Evolutionary conservation across 2,113 vertebrate genomes (phyloP).

Genomic region (Psammodynastes pulverulentus): DNA sequence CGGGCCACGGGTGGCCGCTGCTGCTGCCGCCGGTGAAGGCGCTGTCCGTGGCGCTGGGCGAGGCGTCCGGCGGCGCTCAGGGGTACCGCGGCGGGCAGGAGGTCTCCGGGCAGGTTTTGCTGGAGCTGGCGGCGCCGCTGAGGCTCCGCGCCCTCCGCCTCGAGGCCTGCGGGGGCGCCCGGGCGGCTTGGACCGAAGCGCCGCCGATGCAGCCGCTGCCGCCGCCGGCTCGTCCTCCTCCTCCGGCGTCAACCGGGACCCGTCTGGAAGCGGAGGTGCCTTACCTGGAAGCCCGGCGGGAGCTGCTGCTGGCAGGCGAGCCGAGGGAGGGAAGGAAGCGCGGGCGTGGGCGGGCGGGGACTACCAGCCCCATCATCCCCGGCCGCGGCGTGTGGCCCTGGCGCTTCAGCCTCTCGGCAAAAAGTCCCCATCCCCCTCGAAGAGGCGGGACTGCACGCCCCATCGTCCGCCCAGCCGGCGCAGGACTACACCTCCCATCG

Average conservation of each 20-base stretch:
- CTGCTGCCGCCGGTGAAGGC: conserved; percentile 38
- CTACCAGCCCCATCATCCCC: neutral
- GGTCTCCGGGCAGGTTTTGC: conserved; percentile 70
- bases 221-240: neutral
- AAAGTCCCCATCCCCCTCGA: neutral
- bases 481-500: too few relatives aligned
- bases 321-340: neutral
- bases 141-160: conserved; percentile 60
- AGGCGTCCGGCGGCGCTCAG: conserved; percentile 57
- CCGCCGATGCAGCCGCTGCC: neutral
- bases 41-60: conserved; percentile 23
- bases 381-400: neutral
- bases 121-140: conserved; percentile 64
- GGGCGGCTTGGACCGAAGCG: conserved; percentile 62
- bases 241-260: neutral
- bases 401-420: neutral
- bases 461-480: neutral
- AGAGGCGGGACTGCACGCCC: neutral
- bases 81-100: conserved; percentile 68
- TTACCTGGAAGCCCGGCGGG: conserved; percentile 68
- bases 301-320: conserved; percentile 45
- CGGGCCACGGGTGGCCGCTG: neutral
- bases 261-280: conserved; percentile 62
- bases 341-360: neutral
- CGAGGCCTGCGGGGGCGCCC: conserved; percentile 67